Conservation (phyloP, 2,888 invertebrate species). For the Heliconius hortense region DNA sequence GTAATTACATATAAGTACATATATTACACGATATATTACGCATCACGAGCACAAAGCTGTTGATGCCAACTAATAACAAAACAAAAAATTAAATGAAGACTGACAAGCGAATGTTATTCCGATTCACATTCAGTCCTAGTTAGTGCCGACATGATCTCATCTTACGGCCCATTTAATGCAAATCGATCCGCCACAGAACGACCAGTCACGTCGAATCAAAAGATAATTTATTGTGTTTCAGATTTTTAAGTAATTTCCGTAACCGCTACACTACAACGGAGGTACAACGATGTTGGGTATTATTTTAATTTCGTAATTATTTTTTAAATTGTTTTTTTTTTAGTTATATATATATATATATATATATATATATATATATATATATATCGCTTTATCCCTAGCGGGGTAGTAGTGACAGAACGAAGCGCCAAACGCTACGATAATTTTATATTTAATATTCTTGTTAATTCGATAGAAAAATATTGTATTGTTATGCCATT, state of each 20-base stretch:
- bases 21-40: background rate
- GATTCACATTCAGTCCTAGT: conserved; percentile 60
- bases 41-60: background rate
- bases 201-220: conserved; percentile 54
- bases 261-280: conserved; percentile 52
- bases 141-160: conserved; percentile 69
- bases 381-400: too few relatives aligned
- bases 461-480: background rate
- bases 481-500: too few relatives aligned
- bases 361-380: too few relatives aligned
- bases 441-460: too few relatives aligned
- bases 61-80: conserved; percentile 2
- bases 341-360: too few relatives aligned
- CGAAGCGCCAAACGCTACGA: too few relatives aligned
- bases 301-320: conserved; percentile 13
- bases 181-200: conserved; percentile 74
- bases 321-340: background rate
- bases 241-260: conserved; percentile 69
- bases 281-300: background rate
- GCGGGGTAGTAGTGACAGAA: too few relatives aligned
- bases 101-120: conserved; percentile 50
- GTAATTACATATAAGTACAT: too few relatives aligned
- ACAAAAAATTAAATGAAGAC: conserved; percentile 43
- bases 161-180: conserved; percentile 77
- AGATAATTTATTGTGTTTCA: conserved; percentile 71